A percentile compares a stretch with the other conserved stretches of the same genome.
phyloP scores from a whole-genome alignment of 37 sponge, comb jelly and placozoan species.

The Beroe ovata region DNA sequence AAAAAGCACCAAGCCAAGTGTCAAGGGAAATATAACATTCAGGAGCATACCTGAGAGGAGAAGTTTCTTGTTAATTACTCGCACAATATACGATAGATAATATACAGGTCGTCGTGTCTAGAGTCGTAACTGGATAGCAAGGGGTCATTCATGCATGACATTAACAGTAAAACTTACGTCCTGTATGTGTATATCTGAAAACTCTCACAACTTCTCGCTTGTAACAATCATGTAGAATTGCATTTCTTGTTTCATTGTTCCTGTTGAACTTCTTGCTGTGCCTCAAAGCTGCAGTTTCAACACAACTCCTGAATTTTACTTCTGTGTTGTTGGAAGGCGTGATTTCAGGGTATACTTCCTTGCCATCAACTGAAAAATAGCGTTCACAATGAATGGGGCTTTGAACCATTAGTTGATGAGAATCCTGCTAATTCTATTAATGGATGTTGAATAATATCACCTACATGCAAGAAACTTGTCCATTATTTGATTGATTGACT shows the following conservation, averaged over 20 bases:
- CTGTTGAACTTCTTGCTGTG: neutral
- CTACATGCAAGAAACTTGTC: neutral
- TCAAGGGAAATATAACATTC: constrained; percentile 14
- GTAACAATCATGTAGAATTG: neutral
- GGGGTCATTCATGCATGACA: neutral
- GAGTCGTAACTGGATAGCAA: no score
- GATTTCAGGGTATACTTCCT: neutral
- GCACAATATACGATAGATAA: no score
- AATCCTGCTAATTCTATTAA: neutral
- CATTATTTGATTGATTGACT: neutral
- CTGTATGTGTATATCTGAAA: neutral
- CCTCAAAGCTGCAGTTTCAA: neutral
- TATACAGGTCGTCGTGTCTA: no score
- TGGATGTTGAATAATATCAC: neutral
- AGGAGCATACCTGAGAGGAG: constrained; percentile 5
- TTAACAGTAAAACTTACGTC: neutral
- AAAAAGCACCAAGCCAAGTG: neutral
- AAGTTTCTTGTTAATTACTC: neutral
- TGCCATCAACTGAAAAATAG: constrained; percentile 22
- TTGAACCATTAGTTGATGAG: neutral
- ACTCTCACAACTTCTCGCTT: neutral
- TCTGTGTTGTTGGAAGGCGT: neutral
- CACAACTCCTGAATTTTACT: constrained; percentile 6
- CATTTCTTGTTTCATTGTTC: neutral
- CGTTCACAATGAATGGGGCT: neutral